Evolutionary conservation across 2,888 invertebrate species (phyloP).

Genomic region (Operophtera brumata): DNA sequence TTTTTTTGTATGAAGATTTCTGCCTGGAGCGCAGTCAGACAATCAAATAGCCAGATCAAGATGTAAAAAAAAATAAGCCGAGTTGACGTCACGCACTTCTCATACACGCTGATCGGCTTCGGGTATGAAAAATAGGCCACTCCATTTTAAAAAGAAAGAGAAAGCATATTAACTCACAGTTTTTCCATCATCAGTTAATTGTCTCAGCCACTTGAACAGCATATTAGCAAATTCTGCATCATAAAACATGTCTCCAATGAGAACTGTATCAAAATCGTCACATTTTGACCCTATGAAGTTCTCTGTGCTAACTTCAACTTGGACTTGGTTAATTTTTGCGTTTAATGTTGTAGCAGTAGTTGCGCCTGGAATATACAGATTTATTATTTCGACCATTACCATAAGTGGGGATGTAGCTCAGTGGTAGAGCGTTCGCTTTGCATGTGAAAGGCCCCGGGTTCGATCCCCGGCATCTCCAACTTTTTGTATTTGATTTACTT

Average conservation of each 20-base stretch:
- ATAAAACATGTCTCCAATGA: slow-evolving; percentile 87
- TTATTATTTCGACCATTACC: slow-evolving; percentile 13
- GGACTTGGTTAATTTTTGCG: slow-evolving; percentile 69
- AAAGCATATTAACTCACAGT: slow-evolving; percentile 34
- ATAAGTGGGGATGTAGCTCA: slow-evolving; percentile 93
- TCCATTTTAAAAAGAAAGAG: no score
- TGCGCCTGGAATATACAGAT: slow-evolving; percentile 66
- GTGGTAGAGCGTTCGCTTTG: slow-evolving; percentile 99
- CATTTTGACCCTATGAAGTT: slow-evolving; percentile 70
- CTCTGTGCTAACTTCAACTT: slow-evolving; percentile 53
- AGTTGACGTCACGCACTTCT: no score
- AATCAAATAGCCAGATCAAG: no score
- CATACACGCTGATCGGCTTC: no score
- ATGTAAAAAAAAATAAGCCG: no score
- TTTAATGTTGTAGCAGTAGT: slow-evolving; percentile 74
- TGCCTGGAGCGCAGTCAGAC: no score
- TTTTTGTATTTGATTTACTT: slow-evolving; percentile 30
- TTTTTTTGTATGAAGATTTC: no score
- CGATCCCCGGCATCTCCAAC: slow-evolving; percentile 96
- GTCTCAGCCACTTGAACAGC: slow-evolving; percentile 78
- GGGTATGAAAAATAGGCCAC: no score
- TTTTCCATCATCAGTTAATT: slow-evolving; percentile 53
- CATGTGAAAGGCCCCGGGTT: slow-evolving; percentile 99
- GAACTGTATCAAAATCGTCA: slow-evolving; percentile 75
- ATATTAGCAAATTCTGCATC: slow-evolving; percentile 78